phyloP scores from a whole-genome alignment of 2,888 invertebrate genomes.

The Pharmacophagus antenor region DNA sequence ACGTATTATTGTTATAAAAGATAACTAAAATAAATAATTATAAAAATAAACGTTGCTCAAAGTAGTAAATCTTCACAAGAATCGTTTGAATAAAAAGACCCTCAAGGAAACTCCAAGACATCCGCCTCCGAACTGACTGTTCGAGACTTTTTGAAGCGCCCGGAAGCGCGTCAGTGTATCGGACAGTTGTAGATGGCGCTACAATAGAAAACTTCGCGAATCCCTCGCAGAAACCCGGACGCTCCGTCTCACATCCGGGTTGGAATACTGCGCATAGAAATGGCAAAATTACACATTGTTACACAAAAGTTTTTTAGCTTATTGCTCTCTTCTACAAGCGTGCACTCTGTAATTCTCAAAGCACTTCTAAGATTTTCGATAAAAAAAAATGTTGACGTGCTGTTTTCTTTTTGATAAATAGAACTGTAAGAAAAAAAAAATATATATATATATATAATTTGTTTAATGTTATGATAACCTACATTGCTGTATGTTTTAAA shows the following conservation, averaged over 20 bases:
- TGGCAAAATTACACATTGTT: conserved; percentile 78
- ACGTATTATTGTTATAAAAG: no score
- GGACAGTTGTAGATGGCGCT: conserved; percentile 76
- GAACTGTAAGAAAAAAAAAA: conserved; percentile 8
- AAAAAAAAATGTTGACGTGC: conserved; percentile 53
- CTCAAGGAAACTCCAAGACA: conserved; percentile 70
- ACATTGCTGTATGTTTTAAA: conserved; percentile 1
- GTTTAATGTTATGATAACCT: neutral
- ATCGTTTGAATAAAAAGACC: conserved; percentile 68
- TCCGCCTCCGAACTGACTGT: conserved; percentile 71
- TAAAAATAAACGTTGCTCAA: conserved; percentile 31
- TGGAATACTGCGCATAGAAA: conserved; percentile 74
- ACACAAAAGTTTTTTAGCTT: conserved; percentile 71
- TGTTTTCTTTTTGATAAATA: conserved; percentile 32
- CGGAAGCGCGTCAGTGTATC: conserved; percentile 73
- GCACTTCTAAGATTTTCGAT: conserved; percentile 57
- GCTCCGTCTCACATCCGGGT: conserved; percentile 61
- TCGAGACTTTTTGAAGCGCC: conserved; percentile 76
- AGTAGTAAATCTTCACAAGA: conserved; percentile 62
- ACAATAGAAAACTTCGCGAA: conserved; percentile 67
- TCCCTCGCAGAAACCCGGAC: conserved; percentile 51
- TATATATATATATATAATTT: neutral
- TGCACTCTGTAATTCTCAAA: conserved; percentile 60
- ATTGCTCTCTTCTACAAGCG: conserved; percentile 63
- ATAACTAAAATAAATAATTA: no score